A percentile compares a stretch with the other conserved stretches of the same genome.
phyloP scores from a whole-genome alignment of 1,140 invertebrate genomes.

The Rhizoglyphus robini region DNA sequence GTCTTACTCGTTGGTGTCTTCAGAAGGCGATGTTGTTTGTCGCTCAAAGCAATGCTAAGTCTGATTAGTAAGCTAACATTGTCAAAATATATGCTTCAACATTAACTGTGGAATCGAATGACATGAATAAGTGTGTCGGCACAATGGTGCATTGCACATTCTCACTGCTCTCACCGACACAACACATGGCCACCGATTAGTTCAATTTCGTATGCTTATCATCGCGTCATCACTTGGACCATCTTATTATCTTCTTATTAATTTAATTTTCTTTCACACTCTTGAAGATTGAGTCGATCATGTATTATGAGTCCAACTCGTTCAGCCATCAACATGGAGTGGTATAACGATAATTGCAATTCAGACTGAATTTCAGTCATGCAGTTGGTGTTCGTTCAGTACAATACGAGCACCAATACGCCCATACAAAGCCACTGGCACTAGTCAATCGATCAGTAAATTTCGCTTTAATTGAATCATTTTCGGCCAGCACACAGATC shows the following conservation, averaged over 20 bases:
- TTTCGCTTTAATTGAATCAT: conserved; percentile 10
- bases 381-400: background rate
- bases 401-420: background rate
- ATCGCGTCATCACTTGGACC: background rate
- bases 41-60: no score
- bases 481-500: background rate
- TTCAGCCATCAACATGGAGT: background rate
- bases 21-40: no score
- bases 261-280: background rate
- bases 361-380: no score
- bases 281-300: conserved; percentile 4
- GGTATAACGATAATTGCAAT: no score
- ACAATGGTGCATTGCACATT: no score
- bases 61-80: no score
- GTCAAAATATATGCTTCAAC: no score
- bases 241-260: background rate
- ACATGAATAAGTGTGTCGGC: no score
- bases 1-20: no score
- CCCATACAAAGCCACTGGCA: background rate
- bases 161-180: no score
- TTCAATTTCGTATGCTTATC: conserved; percentile 12
- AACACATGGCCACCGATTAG: background rate
- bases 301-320: background rate
- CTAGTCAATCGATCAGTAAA: conserved; percentile 7
- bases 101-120: no score